A percentile compares a stretch with the other conserved stretches of the same genome.
Conservation (phyloP, 2,888 invertebrate genomes). For the Agriotes lineatus region DNA sequence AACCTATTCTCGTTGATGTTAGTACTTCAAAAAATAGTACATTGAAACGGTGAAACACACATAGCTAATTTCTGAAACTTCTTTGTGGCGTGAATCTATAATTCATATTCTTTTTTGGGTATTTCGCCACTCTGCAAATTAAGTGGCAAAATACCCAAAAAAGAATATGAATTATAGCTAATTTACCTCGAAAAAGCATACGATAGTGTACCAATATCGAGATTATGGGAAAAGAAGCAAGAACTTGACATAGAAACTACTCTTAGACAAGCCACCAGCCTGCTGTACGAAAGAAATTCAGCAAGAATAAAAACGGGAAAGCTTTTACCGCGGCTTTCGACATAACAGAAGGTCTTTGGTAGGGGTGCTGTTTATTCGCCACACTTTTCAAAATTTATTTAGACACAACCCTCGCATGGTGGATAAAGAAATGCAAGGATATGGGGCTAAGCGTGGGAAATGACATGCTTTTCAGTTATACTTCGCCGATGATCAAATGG, state of each 20-base stretch:
- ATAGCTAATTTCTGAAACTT: not conserved
- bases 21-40: not conserved
- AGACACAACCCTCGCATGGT: not conserved
- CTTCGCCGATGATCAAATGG: no score
- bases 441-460: not conserved
- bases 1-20: not conserved
- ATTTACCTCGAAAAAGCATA: not conserved
- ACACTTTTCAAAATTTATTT: not conserved
- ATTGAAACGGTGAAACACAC: not conserved
- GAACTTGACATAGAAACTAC: not conserved
- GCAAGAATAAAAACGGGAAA: not conserved
- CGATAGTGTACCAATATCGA: no score
- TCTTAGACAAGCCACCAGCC: not conserved
- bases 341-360: not conserved
- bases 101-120: no score
- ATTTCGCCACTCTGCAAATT: no score
- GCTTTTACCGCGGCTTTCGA: not conserved
- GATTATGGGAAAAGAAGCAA: not conserved
- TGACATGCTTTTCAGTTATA: not conserved
- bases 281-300: not conserved
- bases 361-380: not conserved
- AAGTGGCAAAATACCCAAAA: no score
- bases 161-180: no score
- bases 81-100: no score
- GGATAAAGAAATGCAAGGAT: not conserved